These are phyloP conservation scores for Gryllus bimaculatus DNA, from an alignment of 1,140 invertebrate species.

Conservation along the genomic window DNA sequence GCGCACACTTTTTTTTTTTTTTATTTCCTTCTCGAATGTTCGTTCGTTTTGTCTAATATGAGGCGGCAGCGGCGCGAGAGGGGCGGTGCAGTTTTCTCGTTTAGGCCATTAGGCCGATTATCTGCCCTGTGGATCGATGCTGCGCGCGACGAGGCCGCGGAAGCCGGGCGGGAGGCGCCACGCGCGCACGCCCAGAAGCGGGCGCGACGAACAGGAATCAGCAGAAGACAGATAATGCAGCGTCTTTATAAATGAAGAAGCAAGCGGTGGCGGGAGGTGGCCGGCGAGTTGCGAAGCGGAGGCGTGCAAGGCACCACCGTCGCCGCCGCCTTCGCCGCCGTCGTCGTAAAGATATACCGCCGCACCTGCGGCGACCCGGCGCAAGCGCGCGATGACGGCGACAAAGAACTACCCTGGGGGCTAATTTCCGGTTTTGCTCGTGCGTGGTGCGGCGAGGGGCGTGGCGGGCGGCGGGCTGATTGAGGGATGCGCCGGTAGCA, in stretches of 20 bases:
- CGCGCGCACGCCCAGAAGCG: too few relatives aligned
- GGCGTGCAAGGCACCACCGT: not conserved
- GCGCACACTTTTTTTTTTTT: not conserved
- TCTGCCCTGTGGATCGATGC: not conserved
- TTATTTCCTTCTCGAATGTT: not conserved
- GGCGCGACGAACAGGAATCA: not conserved
- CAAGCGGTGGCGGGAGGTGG: not conserved
- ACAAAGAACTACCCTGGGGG: not conserved
- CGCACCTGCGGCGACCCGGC: too few relatives aligned
- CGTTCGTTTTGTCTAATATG: conserved; percentile 1
- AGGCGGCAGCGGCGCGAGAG: not conserved
- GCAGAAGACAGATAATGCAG: conserved; percentile 3
- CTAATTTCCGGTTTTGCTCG: not conserved
- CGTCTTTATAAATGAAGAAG: not conserved
- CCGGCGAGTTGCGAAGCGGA: too few relatives aligned
- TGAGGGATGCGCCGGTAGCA: too few relatives aligned
- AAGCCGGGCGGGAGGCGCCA: not conserved
- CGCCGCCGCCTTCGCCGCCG: too few relatives aligned
- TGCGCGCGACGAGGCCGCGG: not conserved
- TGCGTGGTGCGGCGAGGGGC: not conserved
- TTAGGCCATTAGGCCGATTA: not conserved
- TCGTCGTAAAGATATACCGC: not conserved
- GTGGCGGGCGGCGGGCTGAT: not conserved
- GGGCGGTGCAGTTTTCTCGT: not conserved
- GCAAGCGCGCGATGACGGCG: not conserved